Percentiles rank a stretch among this genome's conserved stretches.
These are phyloP conservation scores for Opisthocomus hoazin DNA, from an alignment of 2,113 vertebrate genomes.

Conservation along the genomic window DNA sequence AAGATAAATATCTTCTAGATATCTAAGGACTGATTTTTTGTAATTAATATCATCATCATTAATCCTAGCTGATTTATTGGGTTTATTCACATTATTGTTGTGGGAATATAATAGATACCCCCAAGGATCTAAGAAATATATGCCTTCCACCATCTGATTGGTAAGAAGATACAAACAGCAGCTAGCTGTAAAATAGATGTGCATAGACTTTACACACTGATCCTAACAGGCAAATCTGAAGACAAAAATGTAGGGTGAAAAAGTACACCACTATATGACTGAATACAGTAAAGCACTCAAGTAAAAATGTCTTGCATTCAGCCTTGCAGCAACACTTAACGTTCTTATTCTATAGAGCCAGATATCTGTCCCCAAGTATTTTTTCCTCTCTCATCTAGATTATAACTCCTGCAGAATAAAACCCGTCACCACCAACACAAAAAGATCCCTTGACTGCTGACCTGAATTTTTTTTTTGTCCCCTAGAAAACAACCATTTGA, in stretches of 20 bases:
- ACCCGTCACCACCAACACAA: not conserved
- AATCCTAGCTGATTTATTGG: not conserved
- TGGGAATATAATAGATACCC: not conserved
- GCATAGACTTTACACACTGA: not conserved
- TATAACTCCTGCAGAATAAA: not conserved
- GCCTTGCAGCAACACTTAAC: slow-evolving; percentile 41
- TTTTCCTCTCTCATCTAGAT: not conserved
- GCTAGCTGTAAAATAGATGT: not conserved
- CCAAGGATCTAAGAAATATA: not conserved
- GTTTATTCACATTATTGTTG: not conserved
- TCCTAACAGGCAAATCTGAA: not conserved
- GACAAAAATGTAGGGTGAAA: not conserved
- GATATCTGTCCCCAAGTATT: slow-evolving; percentile 2
- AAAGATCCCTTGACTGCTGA: slow-evolving; percentile 27
- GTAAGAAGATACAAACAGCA: not conserved
- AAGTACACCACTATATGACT: not conserved
- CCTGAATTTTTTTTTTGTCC: not conserved
- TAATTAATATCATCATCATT: not conserved
- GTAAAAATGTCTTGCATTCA: not conserved
- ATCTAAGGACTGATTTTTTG: not conserved
- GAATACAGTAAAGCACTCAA: not conserved
- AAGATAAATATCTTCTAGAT: not conserved
- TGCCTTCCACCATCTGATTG: not conserved
- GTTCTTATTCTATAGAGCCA: slow-evolving; percentile 9
- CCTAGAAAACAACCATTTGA: slow-evolving; percentile 7